Percentiles rank a stretch among this genome's conserved stretches.
phyloP scores from a whole-genome alignment of 2,113 vertebrate genomes.

The Typhlomys cinereus region DNA sequence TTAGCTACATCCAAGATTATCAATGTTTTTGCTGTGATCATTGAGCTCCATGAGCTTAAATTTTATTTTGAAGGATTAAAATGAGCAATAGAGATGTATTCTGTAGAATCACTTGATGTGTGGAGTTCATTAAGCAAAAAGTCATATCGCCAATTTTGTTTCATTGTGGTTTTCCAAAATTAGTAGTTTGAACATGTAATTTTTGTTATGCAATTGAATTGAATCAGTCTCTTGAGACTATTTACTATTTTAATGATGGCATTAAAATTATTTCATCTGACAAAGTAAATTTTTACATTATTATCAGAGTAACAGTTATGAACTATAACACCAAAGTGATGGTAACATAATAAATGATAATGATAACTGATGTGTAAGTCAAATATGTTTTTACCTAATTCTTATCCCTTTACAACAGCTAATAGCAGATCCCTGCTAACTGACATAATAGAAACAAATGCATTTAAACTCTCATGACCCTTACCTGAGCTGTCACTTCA shows the following conservation, averaged over 20 bases:
- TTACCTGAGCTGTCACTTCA: not conserved
- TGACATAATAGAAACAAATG: not conserved
- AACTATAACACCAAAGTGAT: not conserved
- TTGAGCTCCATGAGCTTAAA: too few relatives aligned
- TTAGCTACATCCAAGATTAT: too few relatives aligned
- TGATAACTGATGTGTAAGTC: not conserved
- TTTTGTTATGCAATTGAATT: not conserved
- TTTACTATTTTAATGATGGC: not conserved
- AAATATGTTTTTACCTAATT: not conserved
- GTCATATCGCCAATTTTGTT: too few relatives aligned
- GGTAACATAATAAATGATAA: not conserved
- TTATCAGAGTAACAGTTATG: not conserved
- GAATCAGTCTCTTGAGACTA: not conserved
- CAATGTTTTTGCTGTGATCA: too few relatives aligned
- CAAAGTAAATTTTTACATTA: not conserved
- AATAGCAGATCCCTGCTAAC: not conserved
- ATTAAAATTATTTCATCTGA: not conserved
- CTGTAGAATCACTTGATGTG: too few relatives aligned
- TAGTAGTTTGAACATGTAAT: too few relatives aligned
- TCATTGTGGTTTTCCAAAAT: too few relatives aligned
- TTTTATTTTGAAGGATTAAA: too few relatives aligned
- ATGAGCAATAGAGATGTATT: too few relatives aligned
- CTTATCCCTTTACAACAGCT: not conserved
- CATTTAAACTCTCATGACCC: not conserved
- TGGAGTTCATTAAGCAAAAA: too few relatives aligned